Evolutionary conservation across 2,888 invertebrate species (phyloP), one percentile per base, ranked within the genome.

Genomic region (Oithona nana): DNA sequence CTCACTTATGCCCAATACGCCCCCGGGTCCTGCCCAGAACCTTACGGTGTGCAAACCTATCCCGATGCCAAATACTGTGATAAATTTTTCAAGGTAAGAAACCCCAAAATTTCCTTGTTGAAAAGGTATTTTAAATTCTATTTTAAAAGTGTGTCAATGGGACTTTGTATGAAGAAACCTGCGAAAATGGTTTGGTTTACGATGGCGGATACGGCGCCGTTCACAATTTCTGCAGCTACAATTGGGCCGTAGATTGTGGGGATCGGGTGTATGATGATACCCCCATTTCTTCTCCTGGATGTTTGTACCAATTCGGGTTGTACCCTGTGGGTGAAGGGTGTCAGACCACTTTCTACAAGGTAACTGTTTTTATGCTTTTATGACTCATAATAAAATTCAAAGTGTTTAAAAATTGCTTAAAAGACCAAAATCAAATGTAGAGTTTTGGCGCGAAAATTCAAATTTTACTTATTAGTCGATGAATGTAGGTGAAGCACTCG

Each of bases 161-260:
- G 56, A 86, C 88, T 1, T 73, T 90, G 70, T 88, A 87, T 1
- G 81, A 88, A 67, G 90, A 90, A 72, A 85, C 83, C 30, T 92
- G 90, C 70, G 90, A 88, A 72, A 92, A 92, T 70, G 92, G 92
- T 4, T 78, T 92, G 48, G 78, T 90, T 52, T 92, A 87, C 71
- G 89, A 89, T 72, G 89, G 89, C 64, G 48, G 48, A 31, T 87
- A 88, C 71, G 90, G 89, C 1, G 81, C 82, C 22, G 84, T 86
- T 0, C 84, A 89, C 76, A 83, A 90, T 73, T 89, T 89, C 75
- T 92, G 92, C 79, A 90, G 89, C 76, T 90, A 90, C 75, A 78
- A 88, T 75, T 92, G 90, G 90, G 89, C 86, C 16, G 88, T 85
- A 1, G 81, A 89, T 66, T 90, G 89, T 71, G 88, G 84, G 58